Evolutionary conservation across 2,113 vertebrate genomes (phyloP).

Genomic region (Sinocyclocheilus rhinocerous): DNA sequence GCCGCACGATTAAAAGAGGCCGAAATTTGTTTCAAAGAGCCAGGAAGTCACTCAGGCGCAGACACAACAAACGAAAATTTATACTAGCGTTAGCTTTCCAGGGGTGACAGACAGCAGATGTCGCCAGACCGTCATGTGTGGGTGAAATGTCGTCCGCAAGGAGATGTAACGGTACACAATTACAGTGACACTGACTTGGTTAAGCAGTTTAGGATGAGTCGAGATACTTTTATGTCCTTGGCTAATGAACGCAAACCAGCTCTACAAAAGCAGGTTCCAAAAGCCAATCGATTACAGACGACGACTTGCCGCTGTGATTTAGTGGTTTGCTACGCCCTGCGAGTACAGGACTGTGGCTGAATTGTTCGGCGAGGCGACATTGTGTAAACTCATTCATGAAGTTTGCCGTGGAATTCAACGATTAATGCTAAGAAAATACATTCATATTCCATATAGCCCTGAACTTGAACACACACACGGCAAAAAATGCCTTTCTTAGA

Average conservation of each 20-base stretch:
- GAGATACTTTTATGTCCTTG: neutral
- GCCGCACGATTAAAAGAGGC: neutral
- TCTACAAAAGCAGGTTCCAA: neutral
- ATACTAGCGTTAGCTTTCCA: too few relatives aligned
- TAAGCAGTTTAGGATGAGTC: too few relatives aligned
- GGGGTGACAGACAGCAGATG: neutral
- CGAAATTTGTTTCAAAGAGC: neutral
- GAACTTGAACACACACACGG: neutral
- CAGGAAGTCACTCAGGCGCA: too few relatives aligned
- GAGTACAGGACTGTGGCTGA: neutral
- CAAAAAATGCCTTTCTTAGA: too few relatives aligned
- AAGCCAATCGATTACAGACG: neutral
- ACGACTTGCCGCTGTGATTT: neutral
- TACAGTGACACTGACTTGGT: too few relatives aligned
- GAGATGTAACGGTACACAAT: too few relatives aligned
- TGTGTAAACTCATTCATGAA: neutral
- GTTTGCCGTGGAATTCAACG: neutral
- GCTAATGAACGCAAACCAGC: neutral
- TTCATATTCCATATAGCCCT: neutral
- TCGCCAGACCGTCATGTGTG: neutral
- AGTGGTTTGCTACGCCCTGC: neutral
- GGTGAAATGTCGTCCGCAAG: neutral
- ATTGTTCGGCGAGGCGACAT: neutral
- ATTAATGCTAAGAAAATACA: neutral
- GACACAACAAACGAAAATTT: too few relatives aligned